Conservation (phyloP, 2,113 vertebrate species). For the Motacilla alba region DNA sequence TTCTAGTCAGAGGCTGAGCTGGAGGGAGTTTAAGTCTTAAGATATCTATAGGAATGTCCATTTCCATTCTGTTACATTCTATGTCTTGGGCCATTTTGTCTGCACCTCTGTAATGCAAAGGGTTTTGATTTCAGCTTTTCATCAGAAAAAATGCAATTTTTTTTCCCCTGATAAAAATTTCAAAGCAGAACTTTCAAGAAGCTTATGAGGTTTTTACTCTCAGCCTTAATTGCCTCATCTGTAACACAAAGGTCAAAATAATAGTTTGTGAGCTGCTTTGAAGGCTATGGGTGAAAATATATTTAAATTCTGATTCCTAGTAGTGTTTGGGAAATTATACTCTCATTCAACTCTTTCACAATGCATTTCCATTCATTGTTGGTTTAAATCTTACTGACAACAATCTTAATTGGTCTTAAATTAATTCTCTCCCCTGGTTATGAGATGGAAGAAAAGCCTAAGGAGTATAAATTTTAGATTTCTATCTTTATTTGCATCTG, state of each 20-base stretch:
- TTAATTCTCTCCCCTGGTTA: neutral
- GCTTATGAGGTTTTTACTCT: neutral
- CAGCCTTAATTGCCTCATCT: neutral
- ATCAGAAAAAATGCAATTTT: neutral
- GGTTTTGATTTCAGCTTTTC: neutral
- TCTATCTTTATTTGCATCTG: conserved; percentile 1
- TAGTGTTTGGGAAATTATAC: neutral
- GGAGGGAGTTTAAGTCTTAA: neutral
- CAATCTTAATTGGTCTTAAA: neutral
- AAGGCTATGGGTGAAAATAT: neutral
- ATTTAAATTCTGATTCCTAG: neutral
- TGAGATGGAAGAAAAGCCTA: neutral
- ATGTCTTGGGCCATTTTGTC: neutral
- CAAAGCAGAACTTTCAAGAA: neutral
- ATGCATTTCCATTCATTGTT: neutral
- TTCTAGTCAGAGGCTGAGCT: neutral
- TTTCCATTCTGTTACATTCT: neutral
- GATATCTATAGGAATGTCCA: neutral
- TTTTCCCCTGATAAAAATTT: neutral
- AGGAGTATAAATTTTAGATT: neutral
- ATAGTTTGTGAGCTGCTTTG: neutral
- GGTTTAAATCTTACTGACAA: neutral
- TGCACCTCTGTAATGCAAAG: neutral
- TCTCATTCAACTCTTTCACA: neutral
- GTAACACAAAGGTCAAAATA: neutral